phyloP scores from a whole-genome alignment of 2,888 invertebrate genomes.

The Acanthosepion pharaonis region DNA sequence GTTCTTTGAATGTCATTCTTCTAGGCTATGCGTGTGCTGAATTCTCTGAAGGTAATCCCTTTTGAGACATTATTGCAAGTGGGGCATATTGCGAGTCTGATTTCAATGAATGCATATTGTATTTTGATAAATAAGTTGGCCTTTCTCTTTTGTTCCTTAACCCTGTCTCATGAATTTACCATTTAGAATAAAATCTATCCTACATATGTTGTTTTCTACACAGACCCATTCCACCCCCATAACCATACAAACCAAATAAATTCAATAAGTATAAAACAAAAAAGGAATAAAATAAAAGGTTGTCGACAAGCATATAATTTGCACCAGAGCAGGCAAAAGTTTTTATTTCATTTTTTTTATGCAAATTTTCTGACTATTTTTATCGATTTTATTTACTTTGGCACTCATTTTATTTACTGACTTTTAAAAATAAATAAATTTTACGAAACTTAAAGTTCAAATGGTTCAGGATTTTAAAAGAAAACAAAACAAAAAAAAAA shows the following conservation, averaged over 20 bases:
- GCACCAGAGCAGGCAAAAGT: not conserved
- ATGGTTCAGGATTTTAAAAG: not conserved
- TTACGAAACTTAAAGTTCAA: not conserved
- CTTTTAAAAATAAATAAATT: not conserved
- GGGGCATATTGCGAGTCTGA: too few species aligned
- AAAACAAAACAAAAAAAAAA: not conserved
- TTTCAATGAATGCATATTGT: not conserved
- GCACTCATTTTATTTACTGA: not conserved
- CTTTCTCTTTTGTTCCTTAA: not conserved
- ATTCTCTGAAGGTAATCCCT: too few species aligned
- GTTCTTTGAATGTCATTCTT: too few species aligned
- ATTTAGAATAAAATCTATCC: too few species aligned
- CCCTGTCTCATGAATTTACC: too few species aligned
- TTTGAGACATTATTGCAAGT: too few species aligned
- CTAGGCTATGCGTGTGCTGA: too few species aligned
- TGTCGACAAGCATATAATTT: not conserved
- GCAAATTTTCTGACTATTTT: not conserved
- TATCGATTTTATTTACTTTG: not conserved
- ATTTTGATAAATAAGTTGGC: not conserved
- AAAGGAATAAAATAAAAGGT: too few species aligned
- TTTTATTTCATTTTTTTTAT: not conserved
- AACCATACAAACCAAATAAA: not conserved
- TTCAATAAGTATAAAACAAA: too few species aligned
- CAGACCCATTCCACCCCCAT: not conserved
- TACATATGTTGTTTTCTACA: not conserved